Evolutionary conservation across 2,797 vertebrate genomes (phyloP).

Genomic region (Buphagus erythrorhynchus): DNA sequence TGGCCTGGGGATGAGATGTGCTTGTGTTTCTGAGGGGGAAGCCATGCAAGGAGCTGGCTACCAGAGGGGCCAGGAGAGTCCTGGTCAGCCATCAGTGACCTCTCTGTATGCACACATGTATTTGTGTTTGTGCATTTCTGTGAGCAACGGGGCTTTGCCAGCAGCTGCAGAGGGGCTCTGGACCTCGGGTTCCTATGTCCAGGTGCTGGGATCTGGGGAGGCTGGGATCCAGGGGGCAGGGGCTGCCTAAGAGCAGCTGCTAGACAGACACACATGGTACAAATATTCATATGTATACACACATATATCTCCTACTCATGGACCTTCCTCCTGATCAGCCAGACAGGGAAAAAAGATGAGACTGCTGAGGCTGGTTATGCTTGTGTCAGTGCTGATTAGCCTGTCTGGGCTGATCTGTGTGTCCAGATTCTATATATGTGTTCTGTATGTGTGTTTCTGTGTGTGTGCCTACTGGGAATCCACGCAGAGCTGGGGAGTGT

Average conservation of each 20-base stretch:
- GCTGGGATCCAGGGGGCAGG: background rate
- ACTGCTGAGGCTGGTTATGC: background rate
- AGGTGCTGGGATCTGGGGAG: background rate
- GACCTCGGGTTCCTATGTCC: background rate
- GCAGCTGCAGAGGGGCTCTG: background rate
- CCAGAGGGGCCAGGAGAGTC: background rate
- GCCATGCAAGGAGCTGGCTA: background rate
- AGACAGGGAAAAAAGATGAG: background rate
- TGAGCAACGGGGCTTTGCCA: background rate
- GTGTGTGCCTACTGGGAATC: background rate
- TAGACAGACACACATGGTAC: background rate
- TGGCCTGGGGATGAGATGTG: background rate
- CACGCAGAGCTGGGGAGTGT: rapidly evolving
- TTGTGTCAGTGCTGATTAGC: background rate
- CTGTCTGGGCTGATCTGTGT: background rate
- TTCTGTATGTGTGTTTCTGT: background rate
- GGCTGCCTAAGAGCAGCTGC: background rate
- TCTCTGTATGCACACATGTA: background rate
- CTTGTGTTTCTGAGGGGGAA: background rate
- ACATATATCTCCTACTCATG: background rate
- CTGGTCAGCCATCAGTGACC: rapidly evolving
- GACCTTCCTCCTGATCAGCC: background rate
- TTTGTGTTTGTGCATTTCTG: background rate
- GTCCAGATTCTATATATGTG: background rate
- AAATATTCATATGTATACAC: background rate